Evolutionary conservation across 2,888 invertebrate species (phyloP), one percentile per base, ranked within the genome.

Genomic region (Callimorpha dominula): DNA sequence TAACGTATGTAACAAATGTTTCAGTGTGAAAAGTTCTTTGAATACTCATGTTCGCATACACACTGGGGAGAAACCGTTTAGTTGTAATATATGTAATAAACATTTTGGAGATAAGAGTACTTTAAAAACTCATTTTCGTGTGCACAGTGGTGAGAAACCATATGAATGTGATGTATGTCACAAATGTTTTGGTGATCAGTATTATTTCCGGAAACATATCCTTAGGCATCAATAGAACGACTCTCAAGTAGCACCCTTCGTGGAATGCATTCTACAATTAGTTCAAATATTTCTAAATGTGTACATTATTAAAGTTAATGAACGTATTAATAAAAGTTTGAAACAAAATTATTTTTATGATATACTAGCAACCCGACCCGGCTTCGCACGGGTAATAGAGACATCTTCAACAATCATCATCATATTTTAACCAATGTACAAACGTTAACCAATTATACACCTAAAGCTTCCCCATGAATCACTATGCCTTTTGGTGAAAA

Each of bases 61-160:
- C 20, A 75, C 69, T n/a, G 72, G 70, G 43, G 66, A 67, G 42
- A 75, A 72, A 69, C 75, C 75, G 1, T 72, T 15, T 66, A 8
- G 46, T 15, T 75, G 75, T 69, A 49, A 69, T 42, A n/a, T 63
- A 15, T 75, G 75, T 49, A 20, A 4, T 31, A 69, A 54, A 42
- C 8, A 43, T n/a, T 68, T 71, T 9, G 20, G 52, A 46, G 46
- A 52, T 46, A 65, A 60, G 8, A 43, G 62, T 66, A 17, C 57
- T n/a, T 70, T 75, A 40, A 75, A 69, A 54, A 65, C 31, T 11
- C 75, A 75, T 49, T 43, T 63, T 0, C 72, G 65, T 8, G 60
- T 50, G 12, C 71, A 71, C 4, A 66, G 40, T 7, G 66, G 60
- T 20, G 66, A 50, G 14, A 71, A 62, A 11, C 66, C 71, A 8